phyloP scores from a whole-genome alignment of 1,140 invertebrate genomes.

The Coenobita brevimanus region DNA sequence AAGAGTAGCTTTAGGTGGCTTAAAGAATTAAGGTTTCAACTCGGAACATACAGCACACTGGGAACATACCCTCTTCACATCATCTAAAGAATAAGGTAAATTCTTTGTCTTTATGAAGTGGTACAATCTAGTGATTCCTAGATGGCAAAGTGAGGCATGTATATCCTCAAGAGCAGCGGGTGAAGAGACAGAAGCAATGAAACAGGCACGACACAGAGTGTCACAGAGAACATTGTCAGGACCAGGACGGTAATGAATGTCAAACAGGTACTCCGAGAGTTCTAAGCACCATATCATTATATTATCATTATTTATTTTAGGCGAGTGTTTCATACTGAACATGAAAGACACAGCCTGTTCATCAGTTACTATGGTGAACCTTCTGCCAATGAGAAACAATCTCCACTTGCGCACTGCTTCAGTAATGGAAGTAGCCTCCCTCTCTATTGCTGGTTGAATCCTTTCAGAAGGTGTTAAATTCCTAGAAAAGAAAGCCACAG shows the following conservation, averaged over 20 bases:
- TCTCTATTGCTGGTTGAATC: background rate
- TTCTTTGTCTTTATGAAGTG: slow-evolving; percentile 1
- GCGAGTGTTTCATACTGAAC: background rate
- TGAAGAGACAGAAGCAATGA: background rate
- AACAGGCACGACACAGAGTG: background rate
- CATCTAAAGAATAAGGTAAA: slow-evolving; percentile 5
- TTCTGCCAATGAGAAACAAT: background rate
- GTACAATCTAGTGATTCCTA: background rate
- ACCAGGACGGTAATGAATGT: background rate
- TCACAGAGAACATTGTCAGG: background rate
- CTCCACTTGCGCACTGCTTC: slow-evolving; percentile 18
- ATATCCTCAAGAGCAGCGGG: background rate
- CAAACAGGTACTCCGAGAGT: background rate
- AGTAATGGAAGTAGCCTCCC: background rate
- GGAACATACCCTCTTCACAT: slow-evolving; percentile 5
- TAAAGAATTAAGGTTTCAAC: slow-evolving; percentile 10
- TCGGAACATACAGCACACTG: background rate
- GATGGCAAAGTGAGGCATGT: background rate
- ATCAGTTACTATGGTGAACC: background rate
- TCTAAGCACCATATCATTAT: background rate
- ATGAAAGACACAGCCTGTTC: slow-evolving; percentile 22
- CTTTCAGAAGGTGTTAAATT: too few relatives aligned
- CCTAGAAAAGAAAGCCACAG: background rate
- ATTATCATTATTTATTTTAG: background rate
- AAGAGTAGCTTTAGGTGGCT: too few relatives aligned